Evolutionary conservation across 1,140 invertebrate species (phyloP), one percentile per base, ranked within the genome.

Genomic region (Lepidurus packardi): DNA sequence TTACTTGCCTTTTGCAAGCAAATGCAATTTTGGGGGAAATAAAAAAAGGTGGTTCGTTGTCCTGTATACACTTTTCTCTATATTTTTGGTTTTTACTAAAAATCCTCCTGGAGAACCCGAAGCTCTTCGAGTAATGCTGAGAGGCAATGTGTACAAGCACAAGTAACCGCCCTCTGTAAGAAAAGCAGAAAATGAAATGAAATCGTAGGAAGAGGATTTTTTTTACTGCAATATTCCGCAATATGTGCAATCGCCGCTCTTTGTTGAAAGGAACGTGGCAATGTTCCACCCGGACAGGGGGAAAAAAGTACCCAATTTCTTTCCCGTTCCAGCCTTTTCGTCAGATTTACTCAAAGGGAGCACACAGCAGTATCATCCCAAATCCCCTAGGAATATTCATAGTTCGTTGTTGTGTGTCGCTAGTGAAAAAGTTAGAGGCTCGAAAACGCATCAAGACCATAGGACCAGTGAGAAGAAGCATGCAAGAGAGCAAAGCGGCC

Each of bases 1-100:
- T 65, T 65, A n/a, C 53, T 65, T 65, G 16, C 53, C 53, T 21
- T 65, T 65, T 65, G 53, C 53, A 65, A 65, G 53, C 53, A 65
- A 65, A 65, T 65, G 53, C 53, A 65, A 65, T 65, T 65, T 65
- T 7, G 53, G n/a, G 4, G 21, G 16, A 47, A 11, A 47, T 11
- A 47, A 65, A 65, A 65, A 65, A 65, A 65, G 21, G 21, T 65
- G 8, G 53, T 65, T 21, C 6, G 6, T 7, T 65, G 16, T 65
- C 4, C 53, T 65, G 21, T 21, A 65, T 21, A 65, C 21, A 1
- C n/a, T 16, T 21, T 21, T 34, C 4, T 34, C 34, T 4, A 34
- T 25, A n/a, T n/a, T 34, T 34, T 1, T 34, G 3, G 1, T 34
- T 34, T 34, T 34, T 34, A 34, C 34, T 34, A 34, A 34, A 34